Evolutionary conservation across 37 sponge, comb jelly and placozoan species (phyloP), one percentile per base, ranked within the genome.

Genomic region (Amphimedon queenslandica): DNA sequence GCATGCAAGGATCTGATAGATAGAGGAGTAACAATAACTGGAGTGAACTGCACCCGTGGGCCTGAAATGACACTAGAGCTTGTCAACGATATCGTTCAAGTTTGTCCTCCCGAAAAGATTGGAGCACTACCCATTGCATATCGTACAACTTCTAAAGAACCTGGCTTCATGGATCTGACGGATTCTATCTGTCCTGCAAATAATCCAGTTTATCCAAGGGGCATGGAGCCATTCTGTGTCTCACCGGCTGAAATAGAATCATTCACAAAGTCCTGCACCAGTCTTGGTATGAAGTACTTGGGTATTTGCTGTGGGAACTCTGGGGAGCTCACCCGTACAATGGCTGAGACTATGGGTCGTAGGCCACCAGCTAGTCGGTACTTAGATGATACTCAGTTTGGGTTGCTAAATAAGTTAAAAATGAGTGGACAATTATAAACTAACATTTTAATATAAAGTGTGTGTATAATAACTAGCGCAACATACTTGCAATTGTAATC

Each of bases 261-360:
- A 35, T 85, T 85, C 71, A 79, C 80, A 16, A 70, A 80, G 71
- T 39, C 57, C 10, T 74, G 76, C 28, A 39, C 57, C n/a, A 76
- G 79, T 20, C 53, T 85, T 58, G 86, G 80, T 5, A 30, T 85
- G 42, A 72, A 57, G 74, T 85, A 85, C 69, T n/a, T 85, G 20
- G 86, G 86, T 31, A 79, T 85, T 47, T 85, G 86, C 66, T 85
- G 86, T 79, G 86, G 86, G 18, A 85, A 85, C 37, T 68, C 71
- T 8, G 80, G 80, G 2, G 69, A 58, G 56, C 70, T 67, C 63
- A 85, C 76, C 2, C 70, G 86, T 0, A 66, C 80, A 32, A 79
- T 85, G 80, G 86, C 86, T 35, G 76, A 69, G 36, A 37, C 80
- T 24, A 29, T 85, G 53, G 86, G 86, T 10, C 64, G 75, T 41